Base-by-base conservation (phyloP, 2,888 invertebrate genomes). In the Temnothorax rugatulus region DNA sequence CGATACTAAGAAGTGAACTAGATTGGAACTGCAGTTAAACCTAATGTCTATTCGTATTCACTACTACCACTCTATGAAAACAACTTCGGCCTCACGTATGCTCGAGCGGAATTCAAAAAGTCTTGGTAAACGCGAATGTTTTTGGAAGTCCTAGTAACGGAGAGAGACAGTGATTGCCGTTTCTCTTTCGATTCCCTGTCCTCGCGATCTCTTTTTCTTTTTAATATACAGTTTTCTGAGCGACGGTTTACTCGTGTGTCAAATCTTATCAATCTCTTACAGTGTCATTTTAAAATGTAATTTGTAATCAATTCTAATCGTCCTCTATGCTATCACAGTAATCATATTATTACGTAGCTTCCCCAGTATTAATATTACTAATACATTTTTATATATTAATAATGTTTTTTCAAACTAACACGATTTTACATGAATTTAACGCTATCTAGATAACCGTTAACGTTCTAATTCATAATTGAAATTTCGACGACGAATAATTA, bases 121-220 rank as follows among this genome's bases (percentile, higher is more conserved):
- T 84, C 83, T 86, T 82, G 85, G 84, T 86, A 92, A 68, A 91
- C 87, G 83, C 88, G 89, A 91, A 91, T 88, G 88, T 87, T 85
- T 88, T 91, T 64, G 91, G 91, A 92, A 92, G 91, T 93, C 88
- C 92, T 92, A 90, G 84, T 85, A 86, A 89, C 83, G 88, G 85
- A 91, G 85, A 90, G 88, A 90, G 87, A 91, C 87, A 86, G 50
- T 73, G 68, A 84, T 84, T 66, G 63, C 83, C 66, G 59, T 77
- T 47, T 15, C 69, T 15, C 38, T 59, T 71, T 29, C 4, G 15
- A 59, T 44, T 15, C 44, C 25, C 63, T 8, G 52, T 61, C 18
- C 68, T 57, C 54, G 11, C 29, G n/a, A 29, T 5, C 4, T 25
- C 8, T 63, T n/a, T 52, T 38, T 25, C 21, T 7, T 13, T 57